Conservation (phyloP, 2,797 vertebrate species). For the Champsocephalus esox region DNA sequence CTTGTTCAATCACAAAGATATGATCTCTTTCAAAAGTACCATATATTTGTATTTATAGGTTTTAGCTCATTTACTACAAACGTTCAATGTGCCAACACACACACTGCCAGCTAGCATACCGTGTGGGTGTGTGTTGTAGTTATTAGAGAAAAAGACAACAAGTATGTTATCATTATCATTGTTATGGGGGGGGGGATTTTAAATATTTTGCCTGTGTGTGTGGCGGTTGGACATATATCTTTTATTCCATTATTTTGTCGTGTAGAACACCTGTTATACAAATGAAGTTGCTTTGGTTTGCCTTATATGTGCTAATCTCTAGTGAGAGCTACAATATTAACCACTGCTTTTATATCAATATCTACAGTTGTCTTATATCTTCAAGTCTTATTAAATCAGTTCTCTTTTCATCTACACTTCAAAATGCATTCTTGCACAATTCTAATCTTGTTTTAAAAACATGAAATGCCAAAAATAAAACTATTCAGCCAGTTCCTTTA, state of each 20-base stretch:
- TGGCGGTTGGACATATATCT: background rate
- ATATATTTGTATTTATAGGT: background rate
- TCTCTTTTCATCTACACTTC: background rate
- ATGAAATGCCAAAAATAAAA: background rate
- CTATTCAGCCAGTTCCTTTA: background rate
- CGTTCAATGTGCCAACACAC: background rate
- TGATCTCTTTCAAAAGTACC: background rate
- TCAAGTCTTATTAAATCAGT: background rate
- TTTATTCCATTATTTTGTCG: background rate
- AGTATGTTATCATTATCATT: background rate
- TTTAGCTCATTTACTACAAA: background rate
- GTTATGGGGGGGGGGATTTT: background rate
- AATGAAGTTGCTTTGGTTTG: background rate
- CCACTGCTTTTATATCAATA: background rate
- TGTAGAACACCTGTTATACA: background rate
- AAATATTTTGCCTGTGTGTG: background rate
- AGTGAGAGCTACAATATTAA: background rate
- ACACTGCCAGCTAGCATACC: background rate
- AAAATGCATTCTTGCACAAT: background rate
- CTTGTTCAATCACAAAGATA: background rate
- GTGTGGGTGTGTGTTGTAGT: constrained; percentile 10
- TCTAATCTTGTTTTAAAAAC: constrained; percentile 1
- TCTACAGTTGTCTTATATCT: background rate
- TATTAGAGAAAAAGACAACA: background rate
- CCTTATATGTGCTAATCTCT: background rate